Evolutionary conservation across 2,797 vertebrate species (phyloP).

Genomic region (Monodelphis domestica): DNA sequence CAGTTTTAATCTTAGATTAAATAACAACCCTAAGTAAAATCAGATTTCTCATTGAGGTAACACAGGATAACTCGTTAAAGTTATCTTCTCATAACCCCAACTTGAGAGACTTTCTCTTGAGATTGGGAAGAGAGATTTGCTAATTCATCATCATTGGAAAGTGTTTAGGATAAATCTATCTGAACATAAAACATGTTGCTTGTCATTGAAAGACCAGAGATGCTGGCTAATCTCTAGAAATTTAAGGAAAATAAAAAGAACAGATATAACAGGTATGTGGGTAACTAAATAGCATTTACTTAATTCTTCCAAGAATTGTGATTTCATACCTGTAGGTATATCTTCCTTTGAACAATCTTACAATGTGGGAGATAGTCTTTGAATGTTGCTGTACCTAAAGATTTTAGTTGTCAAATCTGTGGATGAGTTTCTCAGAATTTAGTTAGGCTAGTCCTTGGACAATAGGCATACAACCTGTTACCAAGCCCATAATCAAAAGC

Average conservation of each 20-base stretch:
- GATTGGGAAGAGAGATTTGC: constrained; percentile 21
- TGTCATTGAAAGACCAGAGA: not conserved
- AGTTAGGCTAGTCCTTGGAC: not conserved
- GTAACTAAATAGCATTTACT: not conserved
- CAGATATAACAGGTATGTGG: not conserved
- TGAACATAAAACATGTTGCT: not conserved
- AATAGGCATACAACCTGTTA: not conserved
- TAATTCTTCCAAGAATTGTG: not conserved
- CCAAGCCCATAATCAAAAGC: not conserved
- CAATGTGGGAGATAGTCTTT: not conserved
- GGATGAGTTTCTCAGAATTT: not conserved
- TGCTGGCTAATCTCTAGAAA: not conserved
- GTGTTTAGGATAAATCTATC: not conserved
- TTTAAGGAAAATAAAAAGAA: too few species aligned
- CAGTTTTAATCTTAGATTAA: too few species aligned
- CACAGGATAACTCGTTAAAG: too few species aligned
- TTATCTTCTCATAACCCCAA: not conserved
- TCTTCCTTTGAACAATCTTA: not conserved
- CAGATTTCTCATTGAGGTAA: too few species aligned
- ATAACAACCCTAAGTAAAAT: too few species aligned
- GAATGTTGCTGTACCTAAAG: not conserved
- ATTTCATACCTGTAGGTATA: not conserved
- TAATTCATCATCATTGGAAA: not conserved
- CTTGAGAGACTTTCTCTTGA: constrained; percentile 26
- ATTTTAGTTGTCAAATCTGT: not conserved